These are phyloP conservation scores for Amyelois transitella DNA, from an alignment of 1,140 invertebrate species.

Conservation along the genomic window DNA sequence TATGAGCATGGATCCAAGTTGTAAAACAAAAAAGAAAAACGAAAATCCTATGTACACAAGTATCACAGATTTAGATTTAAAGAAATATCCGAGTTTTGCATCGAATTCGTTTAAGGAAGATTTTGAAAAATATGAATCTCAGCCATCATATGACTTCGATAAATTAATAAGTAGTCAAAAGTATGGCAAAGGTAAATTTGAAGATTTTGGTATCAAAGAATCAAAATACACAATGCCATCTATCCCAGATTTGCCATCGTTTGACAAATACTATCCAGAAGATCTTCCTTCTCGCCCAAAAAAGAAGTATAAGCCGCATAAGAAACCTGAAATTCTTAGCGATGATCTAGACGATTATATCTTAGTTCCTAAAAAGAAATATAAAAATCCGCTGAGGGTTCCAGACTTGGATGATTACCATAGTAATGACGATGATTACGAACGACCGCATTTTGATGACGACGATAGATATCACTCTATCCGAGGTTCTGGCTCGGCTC, in stretches of 20 bases:
- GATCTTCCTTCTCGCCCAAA: conserved; percentile 45
- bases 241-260: conserved; percentile 32
- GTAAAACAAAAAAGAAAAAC: conserved; percentile 57
- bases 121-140: conserved; percentile 46
- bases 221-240: conserved; percentile 34
- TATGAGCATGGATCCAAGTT: conserved; percentile 48
- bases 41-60: conserved; percentile 36
- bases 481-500: conserved; percentile 22
- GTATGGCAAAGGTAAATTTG: conserved; percentile 31
- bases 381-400: conserved; percentile 42
- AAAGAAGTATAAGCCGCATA: conserved; percentile 51
- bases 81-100: conserved; percentile 40
- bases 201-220: conserved; percentile 29
- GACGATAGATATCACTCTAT: conserved; percentile 24
- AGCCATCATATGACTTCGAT: conserved; percentile 40
- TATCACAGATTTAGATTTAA: conserved; percentile 36
- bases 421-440: conserved; percentile 47
- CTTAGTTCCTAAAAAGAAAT: conserved; percentile 59
- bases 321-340: conserved; percentile 31
- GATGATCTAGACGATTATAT: conserved; percentile 57
- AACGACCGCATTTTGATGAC: conserved; percentile 28
- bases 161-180: conserved; percentile 15
- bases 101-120: conserved; percentile 34
- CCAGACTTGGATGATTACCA: conserved; percentile 49
- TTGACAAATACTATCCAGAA: conserved; percentile 43